Base-by-base conservation (phyloP, 2,113 vertebrate genomes). In the Aptenodytes patagonicus region DNA sequence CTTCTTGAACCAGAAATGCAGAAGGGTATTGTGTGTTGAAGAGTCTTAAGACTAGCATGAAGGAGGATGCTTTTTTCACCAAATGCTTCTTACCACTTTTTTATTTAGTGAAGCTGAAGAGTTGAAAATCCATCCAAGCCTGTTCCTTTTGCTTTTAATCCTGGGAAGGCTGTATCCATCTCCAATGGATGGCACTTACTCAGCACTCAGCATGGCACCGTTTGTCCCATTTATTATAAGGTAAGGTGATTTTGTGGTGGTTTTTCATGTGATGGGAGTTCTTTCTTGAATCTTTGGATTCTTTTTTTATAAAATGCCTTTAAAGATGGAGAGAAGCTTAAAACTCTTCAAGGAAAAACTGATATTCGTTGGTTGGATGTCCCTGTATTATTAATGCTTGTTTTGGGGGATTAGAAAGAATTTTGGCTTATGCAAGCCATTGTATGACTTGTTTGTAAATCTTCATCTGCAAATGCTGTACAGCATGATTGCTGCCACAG, bases 111-210 rank as follows among this genome's bases (percentile, higher is more conserved):
- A 97, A 38, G 65, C 51, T 24, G 95, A 97, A 36, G 97, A 98
- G 21, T 97, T 98, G 64, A 99, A 98, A 96, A 98, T 98, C 52
- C 99, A 99, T 79, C 99, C 99, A 75, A 99, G 98, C 94, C 97
- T 99, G 87, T 99, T 99, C 89, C 97, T 99, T 90, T 96, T 99
- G 76, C 98, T 99, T 89, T 97, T 99, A 97, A 98, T 99, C 57
- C 97, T 99, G 96, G 99, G 99, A 69, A 98, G 98, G 51, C 98
- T 99, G 65, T 99, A 99, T 98, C 99, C 99, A 3, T 99, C 99
- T 70, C 99, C 99, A 8, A 99, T 99, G 99, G 99, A 99, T 14
- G 99, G 99, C 60, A 98, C 98, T 3, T 98, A 96, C 14, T 99
- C 99, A 26, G 97, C 98, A 1, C 98, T 99, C 97, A 98, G 99